phyloP scores from a whole-genome alignment of 1,140 invertebrate genomes.

The Patella vulgata region DNA sequence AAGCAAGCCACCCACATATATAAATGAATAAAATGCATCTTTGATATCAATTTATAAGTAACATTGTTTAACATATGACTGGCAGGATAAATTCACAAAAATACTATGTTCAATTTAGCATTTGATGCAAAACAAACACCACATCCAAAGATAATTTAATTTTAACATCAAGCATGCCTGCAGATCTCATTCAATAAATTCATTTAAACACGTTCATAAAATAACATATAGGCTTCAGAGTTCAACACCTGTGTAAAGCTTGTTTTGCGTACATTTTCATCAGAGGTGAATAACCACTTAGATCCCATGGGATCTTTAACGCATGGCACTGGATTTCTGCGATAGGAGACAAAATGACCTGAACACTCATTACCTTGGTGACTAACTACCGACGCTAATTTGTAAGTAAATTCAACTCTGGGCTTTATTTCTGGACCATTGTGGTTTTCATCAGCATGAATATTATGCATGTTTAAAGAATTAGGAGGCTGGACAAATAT shows the following conservation, averaged over 20 bases:
- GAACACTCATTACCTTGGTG: constrained; percentile 86
- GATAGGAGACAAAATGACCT: constrained; percentile 93
- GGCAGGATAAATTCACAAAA: no score
- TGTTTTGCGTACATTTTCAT: constrained; percentile 63
- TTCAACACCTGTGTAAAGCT: constrained; percentile 62
- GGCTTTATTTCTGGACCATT: constrained; percentile 37
- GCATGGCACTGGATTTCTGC: constrained; percentile 71
- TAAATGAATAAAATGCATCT: no score
- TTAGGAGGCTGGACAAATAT: constrained; percentile 46
- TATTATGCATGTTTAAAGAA: constrained; percentile 14
- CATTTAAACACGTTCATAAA: constrained; percentile 71
- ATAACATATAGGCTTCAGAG: constrained; percentile 69
- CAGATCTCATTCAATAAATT: no score
- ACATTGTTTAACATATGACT: no score
- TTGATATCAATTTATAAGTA: no score
- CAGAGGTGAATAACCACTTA: constrained; percentile 69
- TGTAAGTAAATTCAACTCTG: constrained; percentile 70
- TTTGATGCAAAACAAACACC: no score
- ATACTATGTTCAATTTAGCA: no score
- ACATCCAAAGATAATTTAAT: no score
- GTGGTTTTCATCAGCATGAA: constrained; percentile 53
- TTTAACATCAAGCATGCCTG: no score
- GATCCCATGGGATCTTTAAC: constrained; percentile 6
- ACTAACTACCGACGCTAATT: constrained; percentile 85
- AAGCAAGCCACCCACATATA: no score